Base-by-base conservation (phyloP, 2,888 invertebrate species). In the Drosophila histrio region DNA sequence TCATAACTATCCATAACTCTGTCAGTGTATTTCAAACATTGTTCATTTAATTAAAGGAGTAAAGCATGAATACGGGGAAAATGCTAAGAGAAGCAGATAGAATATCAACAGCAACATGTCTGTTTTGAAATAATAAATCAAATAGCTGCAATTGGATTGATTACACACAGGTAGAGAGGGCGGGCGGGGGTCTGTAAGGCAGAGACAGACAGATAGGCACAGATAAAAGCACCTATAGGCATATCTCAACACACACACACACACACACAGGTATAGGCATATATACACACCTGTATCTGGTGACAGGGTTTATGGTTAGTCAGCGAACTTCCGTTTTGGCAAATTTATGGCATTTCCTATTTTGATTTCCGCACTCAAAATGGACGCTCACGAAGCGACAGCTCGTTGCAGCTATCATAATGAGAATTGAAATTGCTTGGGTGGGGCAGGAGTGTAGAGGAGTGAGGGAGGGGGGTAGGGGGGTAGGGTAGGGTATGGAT, bases 291-390 rank as follows among this genome's bases (percentile, higher is more conserved):
- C 41, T 39, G 34, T 26, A 17, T n/a, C 3, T 21, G 11, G 24
- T 15, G n/a, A 19, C 28, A 24, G 19, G 11, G 21, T 21, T 49
- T 15, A 32, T 22, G 28, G 69, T 41, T 59, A 41, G 60, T 30
- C 49, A 50, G 44, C 30, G 52, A 50, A 34, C 60, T 66, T 73
- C 72, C 72, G 66, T 65, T 73, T 77, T 77, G 66, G 56, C 60
- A 73, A 86, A 86, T 87, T 87, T 68, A 75, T 86, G 87, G 81
- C 88, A 88, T 83, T 83, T 83, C 88, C 82, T 69, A 69, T 80
- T 86, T 88, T 83, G 88, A 83, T 88, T 83, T 83, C 82, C 82
- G 82, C 82, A 83, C 88, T 88, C 84, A 86, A 83, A 79, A 67
- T 61, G 84, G 80, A 77, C 84, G 75, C 65, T 30, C 36, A 54